Conservation (phyloP, 2,113 vertebrate genomes). For the Syngnathus scovelli region DNA sequence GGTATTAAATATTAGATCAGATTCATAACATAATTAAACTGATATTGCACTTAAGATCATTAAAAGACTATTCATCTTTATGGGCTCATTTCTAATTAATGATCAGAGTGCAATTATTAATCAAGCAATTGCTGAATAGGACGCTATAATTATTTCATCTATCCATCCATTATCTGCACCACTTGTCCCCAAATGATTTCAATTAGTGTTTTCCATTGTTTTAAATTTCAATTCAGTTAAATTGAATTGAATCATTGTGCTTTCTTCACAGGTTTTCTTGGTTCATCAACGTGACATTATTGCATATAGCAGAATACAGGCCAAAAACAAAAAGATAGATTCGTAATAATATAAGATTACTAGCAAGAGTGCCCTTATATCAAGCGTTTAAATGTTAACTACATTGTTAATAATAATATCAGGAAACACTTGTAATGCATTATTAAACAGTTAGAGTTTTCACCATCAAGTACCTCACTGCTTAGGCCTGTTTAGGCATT, state of each 20-base stretch:
- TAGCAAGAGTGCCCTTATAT: too few relatives aligned
- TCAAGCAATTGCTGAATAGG: not conserved
- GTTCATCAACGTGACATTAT: not conserved
- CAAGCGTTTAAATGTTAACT: too few relatives aligned
- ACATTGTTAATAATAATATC: too few relatives aligned
- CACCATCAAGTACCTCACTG: not conserved
- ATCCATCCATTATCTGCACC: too few relatives aligned
- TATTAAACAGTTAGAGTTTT: not conserved
- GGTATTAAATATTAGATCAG: not conserved
- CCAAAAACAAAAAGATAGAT: too few relatives aligned
- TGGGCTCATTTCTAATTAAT: not conserved
- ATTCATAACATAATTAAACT: not conserved
- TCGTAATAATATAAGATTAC: too few relatives aligned
- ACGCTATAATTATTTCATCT: too few relatives aligned
- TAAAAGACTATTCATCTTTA: not conserved
- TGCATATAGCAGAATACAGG: not conserved
- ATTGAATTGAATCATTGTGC: not conserved
- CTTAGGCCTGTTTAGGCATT: not conserved
- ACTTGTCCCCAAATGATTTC: not conserved
- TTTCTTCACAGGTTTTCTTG: not conserved
- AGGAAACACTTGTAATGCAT: not conserved
- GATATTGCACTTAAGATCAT: not conserved
- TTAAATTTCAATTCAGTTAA: not conserved
- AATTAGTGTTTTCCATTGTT: not conserved
- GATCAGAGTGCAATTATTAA: not conserved